Conservation (phyloP, 2,888 invertebrate genomes). For the Microdon myrmicae region DNA sequence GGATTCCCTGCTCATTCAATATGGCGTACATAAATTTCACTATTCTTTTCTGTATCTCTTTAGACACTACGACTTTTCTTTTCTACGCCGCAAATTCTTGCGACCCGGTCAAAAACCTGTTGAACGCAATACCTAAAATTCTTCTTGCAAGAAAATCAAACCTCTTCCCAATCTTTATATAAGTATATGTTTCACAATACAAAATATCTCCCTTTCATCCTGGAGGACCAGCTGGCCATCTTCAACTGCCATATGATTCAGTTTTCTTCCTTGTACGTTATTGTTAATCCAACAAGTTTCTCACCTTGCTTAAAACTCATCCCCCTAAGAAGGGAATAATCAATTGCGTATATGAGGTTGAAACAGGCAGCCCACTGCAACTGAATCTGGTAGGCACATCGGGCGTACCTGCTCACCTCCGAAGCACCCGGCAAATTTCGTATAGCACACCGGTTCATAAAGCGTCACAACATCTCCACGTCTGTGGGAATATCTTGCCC, state of each 20-base stretch:
- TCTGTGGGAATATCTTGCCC: constrained; percentile 49
- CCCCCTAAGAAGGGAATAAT: constrained; percentile 18
- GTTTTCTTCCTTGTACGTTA: constrained; percentile 24
- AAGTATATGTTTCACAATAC: no score
- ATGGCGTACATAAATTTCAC: no score
- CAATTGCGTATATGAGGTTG: constrained; percentile 38
- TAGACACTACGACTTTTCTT: no score
- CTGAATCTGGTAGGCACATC: no score
- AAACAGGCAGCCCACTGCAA: constrained; percentile 41
- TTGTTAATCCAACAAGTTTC: constrained; percentile 44
- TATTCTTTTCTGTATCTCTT: no score
- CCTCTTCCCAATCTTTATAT: no score
- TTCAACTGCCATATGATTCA: constrained; percentile 6
- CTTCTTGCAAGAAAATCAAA: no score
- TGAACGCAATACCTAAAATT: no score
- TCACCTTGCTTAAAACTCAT: constrained; percentile 40
- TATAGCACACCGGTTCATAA: constrained; percentile 18
- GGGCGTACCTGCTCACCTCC: constrained; percentile 46
- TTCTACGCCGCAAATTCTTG: no score
- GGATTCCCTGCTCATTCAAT: no score
- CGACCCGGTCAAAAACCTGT: no score
- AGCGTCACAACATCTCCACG: constrained; percentile 28
- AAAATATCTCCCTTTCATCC: no score
- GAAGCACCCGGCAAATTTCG: constrained; percentile 27
- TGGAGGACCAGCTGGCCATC: constrained; percentile 1